Conservation (phyloP, 2,113 vertebrate genomes). For the Brachirus orientalis region DNA sequence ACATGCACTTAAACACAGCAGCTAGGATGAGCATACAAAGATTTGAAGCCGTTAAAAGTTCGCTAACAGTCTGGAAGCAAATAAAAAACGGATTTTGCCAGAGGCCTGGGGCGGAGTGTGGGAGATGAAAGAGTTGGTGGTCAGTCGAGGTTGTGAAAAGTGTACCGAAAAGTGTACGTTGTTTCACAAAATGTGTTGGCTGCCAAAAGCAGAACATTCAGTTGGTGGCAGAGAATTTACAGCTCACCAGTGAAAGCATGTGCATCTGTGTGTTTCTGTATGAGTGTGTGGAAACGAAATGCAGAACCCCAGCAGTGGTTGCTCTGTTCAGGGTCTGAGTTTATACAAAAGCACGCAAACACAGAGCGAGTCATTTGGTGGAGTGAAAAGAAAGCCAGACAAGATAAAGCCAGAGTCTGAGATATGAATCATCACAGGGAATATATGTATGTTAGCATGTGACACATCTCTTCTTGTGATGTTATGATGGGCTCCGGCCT, state of each 20-base stretch:
- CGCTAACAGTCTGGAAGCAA: slow-evolving; percentile 42
- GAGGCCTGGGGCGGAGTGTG: slow-evolving; percentile 4
- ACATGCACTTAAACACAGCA: slow-evolving; percentile 24
- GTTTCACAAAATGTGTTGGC: slow-evolving; percentile 34
- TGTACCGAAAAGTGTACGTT: slow-evolving; percentile 26
- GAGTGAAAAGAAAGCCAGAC: slow-evolving; percentile 2
- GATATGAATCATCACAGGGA: slow-evolving; percentile 31
- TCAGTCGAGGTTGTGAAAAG: slow-evolving; percentile 32
- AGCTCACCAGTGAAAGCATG: slow-evolving; percentile 20
- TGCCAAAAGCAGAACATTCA: slow-evolving; percentile 39
- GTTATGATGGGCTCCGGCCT: slow-evolving; percentile 8
- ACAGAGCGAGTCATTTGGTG: slow-evolving; percentile 26
- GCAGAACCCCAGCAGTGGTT: slow-evolving; percentile 15
- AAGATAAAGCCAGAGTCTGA: slow-evolving; percentile 8
- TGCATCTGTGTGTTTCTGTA: too few species aligned
- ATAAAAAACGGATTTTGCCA: slow-evolving; percentile 45
- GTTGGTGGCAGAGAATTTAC: slow-evolving; percentile 49
- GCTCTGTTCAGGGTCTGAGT: slow-evolving; percentile 50
- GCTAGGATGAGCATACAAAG: slow-evolving; percentile 39
- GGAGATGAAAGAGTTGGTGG: slow-evolving; percentile 48
- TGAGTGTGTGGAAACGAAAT: too few species aligned
- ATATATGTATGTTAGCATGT: slow-evolving; percentile 18
- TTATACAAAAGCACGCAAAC: slow-evolving; percentile 20
- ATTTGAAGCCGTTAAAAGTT: slow-evolving; percentile 48
- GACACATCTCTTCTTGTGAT: slow-evolving; percentile 32